A percentile compares a stretch with the other conserved stretches of the same genome.
phyloP scores from a whole-genome alignment of 1,140 invertebrate genomes.

The Eciton burchellii region DNA sequence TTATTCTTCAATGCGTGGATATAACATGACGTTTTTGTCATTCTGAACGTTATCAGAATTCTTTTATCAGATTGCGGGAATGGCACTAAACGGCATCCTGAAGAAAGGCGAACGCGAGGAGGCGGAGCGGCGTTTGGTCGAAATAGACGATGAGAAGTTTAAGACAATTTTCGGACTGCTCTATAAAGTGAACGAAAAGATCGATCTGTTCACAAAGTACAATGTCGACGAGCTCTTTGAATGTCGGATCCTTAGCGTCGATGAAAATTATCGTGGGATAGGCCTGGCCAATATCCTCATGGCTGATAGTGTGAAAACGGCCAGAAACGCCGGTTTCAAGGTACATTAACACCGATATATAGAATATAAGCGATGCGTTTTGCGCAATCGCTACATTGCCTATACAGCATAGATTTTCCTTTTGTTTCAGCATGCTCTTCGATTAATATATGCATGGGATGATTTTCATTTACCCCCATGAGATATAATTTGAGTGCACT shows the following conservation, averaged over 20 bases:
- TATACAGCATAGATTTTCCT: slow-evolving; percentile 48
- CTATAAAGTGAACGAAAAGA: slow-evolving; percentile 87
- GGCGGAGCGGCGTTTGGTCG: slow-evolving; percentile 86
- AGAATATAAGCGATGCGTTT: background rate
- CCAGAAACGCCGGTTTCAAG: slow-evolving; percentile 89
- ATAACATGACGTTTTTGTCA: background rate
- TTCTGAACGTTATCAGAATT: slow-evolving; percentile 9
- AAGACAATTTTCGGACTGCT: slow-evolving; percentile 89
- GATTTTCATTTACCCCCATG: slow-evolving; percentile 73
- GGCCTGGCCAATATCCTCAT: slow-evolving; percentile 91
- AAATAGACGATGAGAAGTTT: slow-evolving; percentile 87
- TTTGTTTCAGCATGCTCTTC: slow-evolving; percentile 83
- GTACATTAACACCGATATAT: slow-evolving; percentile 79
- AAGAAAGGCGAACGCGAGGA: slow-evolving; percentile 87
- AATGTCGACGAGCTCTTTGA: slow-evolving; percentile 91
- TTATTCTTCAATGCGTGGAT: background rate
- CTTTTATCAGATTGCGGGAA: slow-evolving; percentile 87
- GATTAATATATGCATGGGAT: slow-evolving; percentile 80
- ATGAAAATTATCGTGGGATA: slow-evolving; percentile 88
- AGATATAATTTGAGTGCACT: slow-evolving; percentile 61
- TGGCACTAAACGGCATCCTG: slow-evolving; percentile 88
- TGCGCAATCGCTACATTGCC: slow-evolving; percentile 7
- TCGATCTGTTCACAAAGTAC: slow-evolving; percentile 88
- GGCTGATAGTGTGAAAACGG: slow-evolving; percentile 88
- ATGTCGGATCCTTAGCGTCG: slow-evolving; percentile 92